Evolutionary conservation across 2,797 vertebrate species (phyloP), one percentile per base, ranked within the genome.

Genomic region (Poeciliopsis paucimaculata): DNA sequence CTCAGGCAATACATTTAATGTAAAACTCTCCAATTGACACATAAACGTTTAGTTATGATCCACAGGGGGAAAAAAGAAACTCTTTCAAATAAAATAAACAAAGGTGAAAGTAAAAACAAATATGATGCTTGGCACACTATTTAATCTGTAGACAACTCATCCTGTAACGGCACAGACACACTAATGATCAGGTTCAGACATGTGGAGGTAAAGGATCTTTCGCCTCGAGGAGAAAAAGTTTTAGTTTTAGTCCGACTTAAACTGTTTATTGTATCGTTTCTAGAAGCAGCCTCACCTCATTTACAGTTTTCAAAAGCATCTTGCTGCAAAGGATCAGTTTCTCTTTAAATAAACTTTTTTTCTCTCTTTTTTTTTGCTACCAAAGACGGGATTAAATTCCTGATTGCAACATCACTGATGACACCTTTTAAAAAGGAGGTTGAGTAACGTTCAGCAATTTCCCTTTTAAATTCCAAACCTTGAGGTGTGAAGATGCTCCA

Each of bases 391-490:
- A 60, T 46, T 39, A 62, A 51, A 26, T 28, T 80, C 16, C 72
- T 45, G 68, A 71, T 71, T 46, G 68, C 68, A 45, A 46, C 68
- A 71, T 71, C 41, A 71, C 41, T 16, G 41, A 45, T 71, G 68
- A 71, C 68, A 71, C 41, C 41, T 39, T 45, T 71, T 36, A n/a
- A 6, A 71, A 49, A 28, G n/a, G 49, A 73, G 11, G 11, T 53
- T 53, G 41, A 73, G 72, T 73, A 51, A 73, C 26, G 20, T 73
- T 12, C 31, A 34, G 49, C 47, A 55, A 73, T 39, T 39, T 71
- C 68, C 66, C 41, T 71, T 46, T 71, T 36, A 28, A 26, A 73
- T 34, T 73, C 49, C 28, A 55, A 15, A 18, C 49, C 28, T 53
- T 39, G 12, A 26, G 47, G 28, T 53, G 28, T 45, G 45, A 71